Conservation (phyloP, 2,797 vertebrate species). For the Pantherophis vulpinus region DNA sequence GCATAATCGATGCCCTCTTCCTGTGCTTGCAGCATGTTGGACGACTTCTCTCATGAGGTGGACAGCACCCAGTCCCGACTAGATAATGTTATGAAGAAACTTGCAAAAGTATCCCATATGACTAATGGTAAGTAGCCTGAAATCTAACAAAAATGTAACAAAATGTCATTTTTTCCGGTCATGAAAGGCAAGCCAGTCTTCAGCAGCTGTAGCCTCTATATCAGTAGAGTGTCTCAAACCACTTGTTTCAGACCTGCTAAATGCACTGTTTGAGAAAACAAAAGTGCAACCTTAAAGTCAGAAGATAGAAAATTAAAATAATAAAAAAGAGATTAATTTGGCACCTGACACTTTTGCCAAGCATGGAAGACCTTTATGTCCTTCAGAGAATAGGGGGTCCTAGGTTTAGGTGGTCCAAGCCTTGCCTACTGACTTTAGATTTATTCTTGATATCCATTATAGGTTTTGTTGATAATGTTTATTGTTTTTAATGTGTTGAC, state of each 20-base stretch:
- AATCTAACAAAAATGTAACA: too few species aligned
- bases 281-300: background rate
- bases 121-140: slow-evolving; percentile 85
- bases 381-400: background rate
- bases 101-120: slow-evolving; percentile 98
- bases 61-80: slow-evolving; percentile 92
- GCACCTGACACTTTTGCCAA: background rate
- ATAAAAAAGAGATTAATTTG: background rate
- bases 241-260: background rate
- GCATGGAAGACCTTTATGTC: background rate
- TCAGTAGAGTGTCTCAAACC: background rate
- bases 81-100: slow-evolving; percentile 97
- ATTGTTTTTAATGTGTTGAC: background rate
- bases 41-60: slow-evolving; percentile 92
- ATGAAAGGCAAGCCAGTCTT: background rate
- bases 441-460: background rate
- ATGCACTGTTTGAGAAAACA: background rate
- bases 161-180: background rate
- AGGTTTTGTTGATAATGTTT: background rate
- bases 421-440: background rate
- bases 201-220: background rate
- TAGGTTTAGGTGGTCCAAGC: background rate
- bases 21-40: slow-evolving; percentile 85
- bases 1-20: background rate
- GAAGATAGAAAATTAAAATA: background rate